Percentiles rank a stretch among this genome's conserved stretches.
phyloP scores from a whole-genome alignment of 2,888 invertebrate species.

The Acutogordius australiensis region DNA sequence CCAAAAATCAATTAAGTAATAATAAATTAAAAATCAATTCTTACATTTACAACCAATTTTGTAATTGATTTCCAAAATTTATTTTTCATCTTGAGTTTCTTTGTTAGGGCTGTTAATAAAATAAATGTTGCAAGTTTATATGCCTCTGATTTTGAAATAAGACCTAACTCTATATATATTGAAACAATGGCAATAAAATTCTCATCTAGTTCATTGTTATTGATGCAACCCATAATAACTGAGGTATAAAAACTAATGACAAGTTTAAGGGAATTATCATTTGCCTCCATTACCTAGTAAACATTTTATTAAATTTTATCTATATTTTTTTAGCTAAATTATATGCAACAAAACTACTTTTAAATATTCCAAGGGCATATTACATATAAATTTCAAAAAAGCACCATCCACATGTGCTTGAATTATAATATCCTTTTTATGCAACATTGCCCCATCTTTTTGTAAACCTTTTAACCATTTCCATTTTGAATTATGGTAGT shows the following conservation, averaged over 20 bases:
- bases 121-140: neutral
- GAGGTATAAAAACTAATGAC: neutral
- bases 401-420: neutral
- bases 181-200: neutral
- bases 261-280: neutral
- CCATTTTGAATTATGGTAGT: neutral
- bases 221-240: neutral
- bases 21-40: too few relatives aligned
- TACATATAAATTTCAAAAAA: neutral
- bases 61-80: conserved; percentile 11
- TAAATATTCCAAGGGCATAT: neutral
- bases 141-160: neutral
- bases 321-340: too few relatives aligned
- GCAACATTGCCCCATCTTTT: neutral
- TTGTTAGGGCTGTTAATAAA: neutral
- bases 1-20: too few relatives aligned
- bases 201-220: neutral
- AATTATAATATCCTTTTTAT: neutral
- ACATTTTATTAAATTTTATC: too few relatives aligned
- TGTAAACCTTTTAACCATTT: neutral
- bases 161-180: neutral
- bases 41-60: too few relatives aligned
- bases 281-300: too few relatives aligned
- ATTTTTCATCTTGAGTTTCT: neutral
- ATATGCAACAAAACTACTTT: neutral